Evolutionary conservation across 2,888 invertebrate species (phyloP), one percentile per base, ranked within the genome.

Genomic region (Tenthredo scrophulariae): DNA sequence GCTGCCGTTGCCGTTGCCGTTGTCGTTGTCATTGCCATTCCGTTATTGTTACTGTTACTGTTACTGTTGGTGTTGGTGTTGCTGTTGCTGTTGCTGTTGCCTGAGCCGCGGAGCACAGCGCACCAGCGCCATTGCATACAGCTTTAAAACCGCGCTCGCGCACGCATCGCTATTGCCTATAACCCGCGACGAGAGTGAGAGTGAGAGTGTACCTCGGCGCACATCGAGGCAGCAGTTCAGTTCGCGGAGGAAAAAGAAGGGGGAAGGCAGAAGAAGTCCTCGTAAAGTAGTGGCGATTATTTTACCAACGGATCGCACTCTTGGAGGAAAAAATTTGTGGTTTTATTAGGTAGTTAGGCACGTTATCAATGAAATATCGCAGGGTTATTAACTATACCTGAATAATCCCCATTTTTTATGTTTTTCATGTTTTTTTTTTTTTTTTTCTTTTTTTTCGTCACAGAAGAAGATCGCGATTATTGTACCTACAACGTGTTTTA

Each of bases 121-220:
- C 62, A 62, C 62, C 62, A 62, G 26, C 26, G 62, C 62, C 10
- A n/a, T 54, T 26, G 26, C 62, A 62, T 26, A 62, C 67, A 67
- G 67, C 67, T 67, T 33, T 33, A 6, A 67, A 67, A 33, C 67
- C 26, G 26, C 26, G 33, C 15, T 18, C 33, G 33, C 74, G 43
- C 37, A 43, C 74, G 40, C 46, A 26, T 43, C 22, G 74, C 9
- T 43, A 43, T 22, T 22, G 33, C 13, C 43, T 74, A 43, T 74
- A 46, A 33, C n/a, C 10, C 72, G 22, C 85, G 85, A 79, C 58
- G 87, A 87, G 87, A 87, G 86, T 85, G 87, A 87, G 87, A 87
- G 87, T 87, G 84, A 83, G 84, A 84, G 70, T 84, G 29, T 79
- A 22, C 84, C n/a, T 15, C 22, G 22, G 50, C 54, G 40, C 13